Base-by-base conservation (phyloP, 2,113 vertebrate genomes). In the Delphinapterus leucas region DNA sequence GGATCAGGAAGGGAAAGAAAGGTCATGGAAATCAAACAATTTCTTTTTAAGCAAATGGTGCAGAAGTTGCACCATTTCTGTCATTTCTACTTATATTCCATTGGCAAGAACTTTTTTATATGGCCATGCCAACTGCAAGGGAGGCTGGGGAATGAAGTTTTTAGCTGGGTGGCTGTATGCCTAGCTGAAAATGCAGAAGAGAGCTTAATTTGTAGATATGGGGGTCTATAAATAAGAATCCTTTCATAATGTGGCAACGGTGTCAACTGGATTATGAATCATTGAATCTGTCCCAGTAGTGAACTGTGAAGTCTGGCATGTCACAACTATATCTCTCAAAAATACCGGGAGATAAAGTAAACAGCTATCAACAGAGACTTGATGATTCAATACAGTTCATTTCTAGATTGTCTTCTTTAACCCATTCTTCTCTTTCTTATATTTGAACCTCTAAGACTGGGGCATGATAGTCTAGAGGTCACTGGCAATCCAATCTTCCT, bases 371-470 rank as follows among this genome's bases (percentile, higher is more conserved):
- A 28, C n/a, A 71, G 33, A 77, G 23, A 26, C 17, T 65, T 84
- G 63, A 41, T 47, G 58, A 17, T 82, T 71, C 5, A 21, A 74
- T 49, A 9, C 2, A 3, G 83, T 82, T 91, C 12, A 67, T 58
- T 96, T 90, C 81, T 83, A 95, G 36, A 91, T 71, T 92, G 47
- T 60, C 76, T 89, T 70, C 86, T 96, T 97, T 82, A 76, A 67
- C 36, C 5, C 61, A 83, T 68, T 86, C 44, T 67, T 63, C 31
- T 76, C 26, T 81, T 14, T 70, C 33, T 81, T 71, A 77, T 68
- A 76, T 73, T 86, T 86, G 53, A 93, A 36, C 65, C 36, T 93
- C 76, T 58, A 90, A 83, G 55, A 33, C 33, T 41, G 20, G n/a
- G 44, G 55, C 20, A 44, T 90, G 68, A 83, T 31, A 71, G 70